Evolutionary conservation across 1,140 invertebrate species (phyloP).

Genomic region (Drosophila tani): DNA sequence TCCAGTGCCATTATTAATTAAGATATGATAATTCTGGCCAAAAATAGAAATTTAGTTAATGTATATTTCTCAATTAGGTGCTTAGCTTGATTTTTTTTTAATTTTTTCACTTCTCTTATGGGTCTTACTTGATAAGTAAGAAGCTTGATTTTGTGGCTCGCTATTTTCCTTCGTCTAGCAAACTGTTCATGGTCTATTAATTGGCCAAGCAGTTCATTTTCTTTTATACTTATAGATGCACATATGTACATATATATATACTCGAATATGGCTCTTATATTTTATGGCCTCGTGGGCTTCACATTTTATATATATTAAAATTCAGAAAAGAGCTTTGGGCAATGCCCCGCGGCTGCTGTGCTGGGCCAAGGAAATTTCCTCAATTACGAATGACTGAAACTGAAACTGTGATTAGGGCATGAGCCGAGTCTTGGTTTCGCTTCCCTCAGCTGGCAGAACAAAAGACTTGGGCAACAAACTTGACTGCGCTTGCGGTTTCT

Average conservation of each 20-base stretch:
- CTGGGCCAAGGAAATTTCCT: constrained; percentile 16
- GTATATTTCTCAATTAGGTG: constrained; percentile 2
- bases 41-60: constrained; percentile 17
- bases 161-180: constrained; percentile 58
- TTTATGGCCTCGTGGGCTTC: constrained; percentile 33
- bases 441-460: constrained; percentile 51
- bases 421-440: background rate
- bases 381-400: constrained; percentile 34
- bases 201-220: constrained; percentile 58
- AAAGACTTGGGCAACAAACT: constrained; percentile 80
- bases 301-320: constrained; percentile 34
- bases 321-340: constrained; percentile 17
- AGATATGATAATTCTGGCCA: background rate
- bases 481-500: constrained; percentile 75
- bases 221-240: constrained; percentile 46
- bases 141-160: constrained; percentile 38
- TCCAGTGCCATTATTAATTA: constrained; percentile 3
- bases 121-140: constrained; percentile 42
- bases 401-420: constrained; percentile 12
- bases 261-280: constrained; percentile 18
- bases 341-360: constrained; percentile 9
- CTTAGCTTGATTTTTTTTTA: background rate
- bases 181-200: constrained; percentile 77
- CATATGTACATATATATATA: constrained; percentile 16
- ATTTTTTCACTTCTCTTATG: constrained; percentile 3